A percentile compares a stretch with the other conserved stretches of the same genome.
These are phyloP conservation scores for Melanostigma gelatinosum DNA, from an alignment of 2,113 vertebrate genomes.

Conservation along the genomic window DNA sequence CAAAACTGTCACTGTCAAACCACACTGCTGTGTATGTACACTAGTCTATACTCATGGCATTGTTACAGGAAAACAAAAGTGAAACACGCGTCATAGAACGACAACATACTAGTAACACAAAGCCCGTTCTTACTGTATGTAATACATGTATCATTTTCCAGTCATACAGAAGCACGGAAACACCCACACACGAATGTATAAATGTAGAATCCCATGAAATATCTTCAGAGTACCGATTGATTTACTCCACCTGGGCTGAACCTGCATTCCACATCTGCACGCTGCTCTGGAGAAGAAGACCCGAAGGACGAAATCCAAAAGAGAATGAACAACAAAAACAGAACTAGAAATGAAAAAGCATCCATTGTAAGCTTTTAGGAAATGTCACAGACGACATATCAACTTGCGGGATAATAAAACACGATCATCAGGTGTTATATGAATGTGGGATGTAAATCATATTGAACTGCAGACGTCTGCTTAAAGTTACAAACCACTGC, in stretches of 20 bases:
- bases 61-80: no score
- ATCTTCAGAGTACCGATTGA: constrained; percentile 78
- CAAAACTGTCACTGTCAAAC: neutral
- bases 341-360: constrained; percentile 19
- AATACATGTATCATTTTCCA: neutral
- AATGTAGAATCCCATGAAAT: constrained; percentile 78
- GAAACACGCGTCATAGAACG: neutral
- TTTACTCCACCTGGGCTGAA: constrained; percentile 85
- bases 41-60: no score
- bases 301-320: constrained; percentile 71
- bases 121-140: neutral
- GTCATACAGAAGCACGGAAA: constrained; percentile 36
- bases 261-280: constrained; percentile 86
- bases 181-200: constrained; percentile 75
- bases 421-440: neutral
- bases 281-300: constrained; percentile 84
- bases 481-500: neutral
- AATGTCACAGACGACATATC: neutral
- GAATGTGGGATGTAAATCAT: constrained; percentile 2
- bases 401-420: neutral
- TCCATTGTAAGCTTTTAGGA: neutral
- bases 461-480: neutral
- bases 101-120: neutral
- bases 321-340: constrained; percentile 34
- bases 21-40: neutral